Conservation (phyloP, 2,113 vertebrate genomes). For the Mionectes macconnelli region DNA sequence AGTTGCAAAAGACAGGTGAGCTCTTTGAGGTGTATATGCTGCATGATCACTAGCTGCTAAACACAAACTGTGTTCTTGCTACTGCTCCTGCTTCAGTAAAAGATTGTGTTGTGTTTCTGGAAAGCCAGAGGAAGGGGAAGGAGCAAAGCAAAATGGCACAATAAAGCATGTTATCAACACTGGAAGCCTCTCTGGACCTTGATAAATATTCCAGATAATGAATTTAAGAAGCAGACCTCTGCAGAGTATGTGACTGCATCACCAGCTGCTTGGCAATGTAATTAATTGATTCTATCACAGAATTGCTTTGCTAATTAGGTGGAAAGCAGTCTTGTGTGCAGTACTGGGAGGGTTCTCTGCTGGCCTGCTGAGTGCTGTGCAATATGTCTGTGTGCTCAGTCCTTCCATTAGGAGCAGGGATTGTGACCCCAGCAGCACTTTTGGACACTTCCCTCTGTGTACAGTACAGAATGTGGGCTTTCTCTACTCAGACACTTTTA, state of each 20-base stretch:
- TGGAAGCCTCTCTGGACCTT: background rate
- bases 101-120: background rate
- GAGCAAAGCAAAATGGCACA: background rate
- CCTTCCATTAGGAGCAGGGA: background rate
- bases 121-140: background rate
- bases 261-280: slow-evolving; percentile 29
- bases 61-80: background rate
- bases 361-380: background rate
- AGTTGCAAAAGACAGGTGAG: background rate
- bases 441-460: background rate
- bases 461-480: background rate
- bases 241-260: background rate
- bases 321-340: slow-evolving; percentile 34
- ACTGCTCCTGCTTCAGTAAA: background rate
- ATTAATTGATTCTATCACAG: slow-evolving; percentile 52
- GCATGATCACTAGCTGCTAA: background rate
- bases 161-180: background rate
- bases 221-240: background rate
- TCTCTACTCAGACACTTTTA: background rate
- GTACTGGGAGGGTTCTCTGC: slow-evolving; percentile 1
- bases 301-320: slow-evolving; percentile 57
- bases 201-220: background rate
- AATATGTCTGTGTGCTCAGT: background rate
- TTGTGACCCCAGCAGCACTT: background rate
- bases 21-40: background rate